These are phyloP conservation scores for Stichopus chloronotus DNA, from an alignment of 35 echinoderm and acorn worm genomes.

Conservation along the genomic window DNA sequence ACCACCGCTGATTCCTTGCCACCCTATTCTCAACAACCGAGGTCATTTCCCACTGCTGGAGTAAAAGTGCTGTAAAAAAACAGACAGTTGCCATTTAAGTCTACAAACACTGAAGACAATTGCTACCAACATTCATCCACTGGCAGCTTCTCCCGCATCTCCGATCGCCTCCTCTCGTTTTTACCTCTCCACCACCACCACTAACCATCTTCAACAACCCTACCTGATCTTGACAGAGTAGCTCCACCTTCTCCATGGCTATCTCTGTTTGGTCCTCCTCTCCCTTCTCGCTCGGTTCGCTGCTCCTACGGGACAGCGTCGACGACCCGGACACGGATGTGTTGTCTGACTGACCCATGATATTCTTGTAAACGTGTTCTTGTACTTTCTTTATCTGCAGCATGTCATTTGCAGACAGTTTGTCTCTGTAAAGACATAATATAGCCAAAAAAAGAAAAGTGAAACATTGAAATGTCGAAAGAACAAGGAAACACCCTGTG, in stretches of 20 bases:
- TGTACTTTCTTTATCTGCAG: conserved; percentile 88
- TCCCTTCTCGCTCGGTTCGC: conserved; percentile 55
- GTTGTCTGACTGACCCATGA: conserved; percentile 82
- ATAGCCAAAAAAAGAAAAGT: background rate
- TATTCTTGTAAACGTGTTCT: conserved; percentile 95
- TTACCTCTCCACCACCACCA: background rate
- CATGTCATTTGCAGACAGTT: conserved; percentile 95
- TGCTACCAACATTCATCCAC: too few relatives aligned
- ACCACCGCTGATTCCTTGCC: too few relatives aligned
- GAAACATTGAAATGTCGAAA: background rate
- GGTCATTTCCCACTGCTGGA: too few relatives aligned
- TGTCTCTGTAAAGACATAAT: conserved; percentile 59
- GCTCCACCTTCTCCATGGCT: conserved; percentile 95
- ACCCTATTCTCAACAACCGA: too few relatives aligned
- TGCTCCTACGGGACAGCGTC: conserved; percentile 43
- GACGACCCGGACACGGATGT: conserved; percentile 53
- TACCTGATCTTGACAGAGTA: conserved; percentile 99
- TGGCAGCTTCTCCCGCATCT: too few relatives aligned
- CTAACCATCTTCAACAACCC: background rate
- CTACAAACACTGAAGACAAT: too few relatives aligned
- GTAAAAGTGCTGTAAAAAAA: too few relatives aligned
- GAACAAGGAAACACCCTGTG: background rate
- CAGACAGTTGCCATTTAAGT: too few relatives aligned
- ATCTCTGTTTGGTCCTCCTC: conserved; percentile 73
- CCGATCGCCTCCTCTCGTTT: too few relatives aligned